Evolutionary conservation across 2,888 invertebrate genomes (phyloP).

Genomic region (Chirona hameri): DNA sequence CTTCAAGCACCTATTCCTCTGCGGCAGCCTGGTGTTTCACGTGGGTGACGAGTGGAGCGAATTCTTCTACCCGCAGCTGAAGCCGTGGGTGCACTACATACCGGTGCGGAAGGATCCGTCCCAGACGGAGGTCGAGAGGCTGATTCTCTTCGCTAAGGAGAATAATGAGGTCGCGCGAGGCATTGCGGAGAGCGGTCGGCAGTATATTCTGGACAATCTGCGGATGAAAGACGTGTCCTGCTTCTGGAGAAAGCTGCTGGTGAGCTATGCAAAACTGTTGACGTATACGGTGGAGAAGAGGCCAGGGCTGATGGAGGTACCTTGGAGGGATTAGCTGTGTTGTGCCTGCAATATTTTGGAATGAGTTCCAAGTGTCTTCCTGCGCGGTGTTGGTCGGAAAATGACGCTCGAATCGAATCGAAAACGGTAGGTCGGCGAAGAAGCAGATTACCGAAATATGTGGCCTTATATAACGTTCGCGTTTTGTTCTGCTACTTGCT

Average conservation of each 20-base stretch:
- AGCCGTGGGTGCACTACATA: slow-evolving; percentile 94
- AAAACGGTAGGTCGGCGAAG: no score
- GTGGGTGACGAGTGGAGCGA: slow-evolving; percentile 84
- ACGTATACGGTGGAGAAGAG: slow-evolving; percentile 33
- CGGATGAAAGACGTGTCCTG: slow-evolving; percentile 75
- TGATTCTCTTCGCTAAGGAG: slow-evolving; percentile 69
- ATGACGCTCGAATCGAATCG: no score
- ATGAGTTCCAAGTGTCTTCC: no score
- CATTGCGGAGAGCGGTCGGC: slow-evolving; percentile 77
- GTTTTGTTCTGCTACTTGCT: no score
- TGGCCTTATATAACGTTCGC: no score
- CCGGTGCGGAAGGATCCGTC: slow-evolving; percentile 69
- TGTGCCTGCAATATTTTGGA: no score
- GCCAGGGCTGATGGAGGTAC: slow-evolving; percentile 34
- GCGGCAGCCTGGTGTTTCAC: slow-evolving; percentile 80
- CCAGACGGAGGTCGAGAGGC: slow-evolving; percentile 65
- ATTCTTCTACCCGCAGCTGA: slow-evolving; percentile 85
- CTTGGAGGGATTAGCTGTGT: slow-evolving; percentile 6
- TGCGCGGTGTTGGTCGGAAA: no score
- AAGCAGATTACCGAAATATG: no score
- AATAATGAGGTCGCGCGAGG: slow-evolving; percentile 69
- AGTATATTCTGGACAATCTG: slow-evolving; percentile 78
- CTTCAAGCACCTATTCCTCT: slow-evolving; percentile 91
- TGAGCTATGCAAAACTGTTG: slow-evolving; percentile 36
- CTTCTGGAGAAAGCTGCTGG: slow-evolving; percentile 63